phyloP scores from a whole-genome alignment of 1,140 invertebrate genomes.

The Triops longicaudatus region DNA sequence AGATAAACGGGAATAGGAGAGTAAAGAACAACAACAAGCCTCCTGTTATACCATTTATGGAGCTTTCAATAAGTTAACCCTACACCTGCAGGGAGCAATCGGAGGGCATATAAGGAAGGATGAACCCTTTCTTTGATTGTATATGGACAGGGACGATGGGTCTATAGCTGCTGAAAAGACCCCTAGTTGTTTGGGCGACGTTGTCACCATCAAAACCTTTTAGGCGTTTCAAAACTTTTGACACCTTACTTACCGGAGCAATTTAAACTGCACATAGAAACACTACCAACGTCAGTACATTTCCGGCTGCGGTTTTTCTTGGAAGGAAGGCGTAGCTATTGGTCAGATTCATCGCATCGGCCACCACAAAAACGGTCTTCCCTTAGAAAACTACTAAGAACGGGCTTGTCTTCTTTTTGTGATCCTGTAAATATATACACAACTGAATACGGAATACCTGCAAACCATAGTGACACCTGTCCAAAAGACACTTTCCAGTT shows the following conservation, averaged over 20 bases:
- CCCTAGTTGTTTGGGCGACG: neutral
- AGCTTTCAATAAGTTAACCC: neutral
- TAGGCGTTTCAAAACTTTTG: neutral
- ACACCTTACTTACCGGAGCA: conserved; percentile 3
- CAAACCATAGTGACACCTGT: neutral
- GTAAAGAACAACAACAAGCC: neutral
- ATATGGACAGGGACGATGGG: neutral
- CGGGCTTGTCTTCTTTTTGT: neutral
- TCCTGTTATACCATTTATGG: neutral
- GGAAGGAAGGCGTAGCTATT: neutral
- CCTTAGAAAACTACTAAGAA: neutral
- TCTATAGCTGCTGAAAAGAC: neutral
- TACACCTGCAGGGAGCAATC: neutral
- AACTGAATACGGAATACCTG: neutral
- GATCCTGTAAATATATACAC: conserved; percentile 3
- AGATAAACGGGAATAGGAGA: neutral
- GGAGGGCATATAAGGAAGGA: neutral
- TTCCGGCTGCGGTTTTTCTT: neutral
- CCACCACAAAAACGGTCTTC: neutral
- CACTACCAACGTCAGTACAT: neutral
- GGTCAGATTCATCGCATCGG: neutral
- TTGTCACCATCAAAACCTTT: conserved; percentile 12
- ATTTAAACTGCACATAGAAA: neutral
- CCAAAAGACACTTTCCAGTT: neutral
- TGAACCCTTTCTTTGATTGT: neutral